Percentiles rank a stretch among this genome's conserved stretches.
These are phyloP conservation scores for Polyommatus iphigenia DNA, from an alignment of 2,888 invertebrate genomes.

Conservation along the genomic window DNA sequence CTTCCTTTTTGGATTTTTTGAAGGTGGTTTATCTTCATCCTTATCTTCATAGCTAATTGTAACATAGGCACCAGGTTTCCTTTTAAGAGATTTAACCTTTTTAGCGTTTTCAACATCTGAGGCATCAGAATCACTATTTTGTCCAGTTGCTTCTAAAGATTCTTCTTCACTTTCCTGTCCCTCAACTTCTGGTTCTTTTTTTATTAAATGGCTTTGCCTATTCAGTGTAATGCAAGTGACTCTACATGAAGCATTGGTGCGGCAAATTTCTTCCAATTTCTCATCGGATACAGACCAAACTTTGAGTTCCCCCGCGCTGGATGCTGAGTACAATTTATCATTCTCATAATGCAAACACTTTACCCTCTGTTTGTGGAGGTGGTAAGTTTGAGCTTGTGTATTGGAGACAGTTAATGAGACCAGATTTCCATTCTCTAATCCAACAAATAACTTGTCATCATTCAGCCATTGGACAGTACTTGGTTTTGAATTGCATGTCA, in stretches of 20 bases:
- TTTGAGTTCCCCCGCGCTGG: slow-evolving; percentile 90
- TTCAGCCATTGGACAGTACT: slow-evolving; percentile 85
- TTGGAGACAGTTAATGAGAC: slow-evolving; percentile 78
- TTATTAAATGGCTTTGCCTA: slow-evolving; percentile 64
- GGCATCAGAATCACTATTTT: slow-evolving; percentile 49
- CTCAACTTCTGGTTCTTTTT: slow-evolving; percentile 59
- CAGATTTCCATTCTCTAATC: slow-evolving; percentile 87
- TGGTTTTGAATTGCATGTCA: slow-evolving; percentile 85
- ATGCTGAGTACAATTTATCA: slow-evolving; percentile 83
- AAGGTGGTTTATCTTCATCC: slow-evolving; percentile 49
- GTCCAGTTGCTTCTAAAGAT: slow-evolving; percentile 41
- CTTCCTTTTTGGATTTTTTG: slow-evolving; percentile 52
- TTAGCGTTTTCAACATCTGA: slow-evolving; percentile 48
- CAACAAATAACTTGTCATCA: slow-evolving; percentile 83
- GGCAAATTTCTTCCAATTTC: slow-evolving; percentile 76
- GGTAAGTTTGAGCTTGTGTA: slow-evolving; percentile 66
- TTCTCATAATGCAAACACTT: slow-evolving; percentile 82
- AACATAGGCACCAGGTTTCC: slow-evolving; percentile 68
- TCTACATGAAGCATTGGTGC: slow-evolving; percentile 84
- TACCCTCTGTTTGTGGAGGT: slow-evolving; percentile 84
- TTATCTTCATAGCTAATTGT: slow-evolving; percentile 64
- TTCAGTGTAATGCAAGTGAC: slow-evolving; percentile 86
- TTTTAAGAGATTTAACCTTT: slow-evolving; percentile 48
- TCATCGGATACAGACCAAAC: slow-evolving; percentile 80
- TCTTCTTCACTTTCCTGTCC: slow-evolving; percentile 44